A percentile compares a stretch with the other conserved stretches of the same genome.
phyloP scores from a whole-genome alignment of 1,140 invertebrate species.

The Ostrea denselamellosa region DNA sequence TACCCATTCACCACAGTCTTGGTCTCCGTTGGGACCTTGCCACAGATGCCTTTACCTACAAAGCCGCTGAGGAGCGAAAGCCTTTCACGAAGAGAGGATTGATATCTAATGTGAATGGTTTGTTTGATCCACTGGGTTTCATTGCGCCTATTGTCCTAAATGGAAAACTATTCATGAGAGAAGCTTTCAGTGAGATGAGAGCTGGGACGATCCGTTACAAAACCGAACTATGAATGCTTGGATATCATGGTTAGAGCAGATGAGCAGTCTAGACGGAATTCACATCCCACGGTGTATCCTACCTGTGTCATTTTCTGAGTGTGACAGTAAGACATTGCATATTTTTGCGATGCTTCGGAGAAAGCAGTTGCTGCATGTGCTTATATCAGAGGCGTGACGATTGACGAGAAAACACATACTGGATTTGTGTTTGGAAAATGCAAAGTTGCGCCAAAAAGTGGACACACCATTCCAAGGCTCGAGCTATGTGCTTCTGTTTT shows the following conservation, averaged over 20 bases:
- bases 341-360: constrained; percentile 55
- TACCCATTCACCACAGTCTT: too few species aligned
- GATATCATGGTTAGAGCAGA: constrained; percentile 46
- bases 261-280: constrained; percentile 25
- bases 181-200: too few species aligned
- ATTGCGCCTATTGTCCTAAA: too few species aligned
- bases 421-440: constrained; percentile 51
- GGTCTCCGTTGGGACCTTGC: too few species aligned
- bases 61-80: too few species aligned
- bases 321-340: constrained; percentile 37
- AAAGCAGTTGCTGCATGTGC: constrained; percentile 51
- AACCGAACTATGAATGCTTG: constrained; percentile 41
- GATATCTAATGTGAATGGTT: too few species aligned
- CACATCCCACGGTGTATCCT: constrained; percentile 40
- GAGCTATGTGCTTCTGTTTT: constrained; percentile 55
- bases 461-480: constrained; percentile 52
- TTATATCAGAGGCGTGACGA: not conserved
- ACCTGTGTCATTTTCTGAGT: constrained; percentile 54
- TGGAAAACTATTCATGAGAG: too few species aligned
- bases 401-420: not conserved
- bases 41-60: too few species aligned
- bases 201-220: constrained; percentile 54
- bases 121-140: too few species aligned
- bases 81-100: too few species aligned
- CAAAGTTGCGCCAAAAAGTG: constrained; percentile 45